Evolutionary conservation across 2,888 invertebrate species (phyloP), one percentile per base, ranked within the genome.

Genomic region (Hirtodrosophila cameraria): DNA sequence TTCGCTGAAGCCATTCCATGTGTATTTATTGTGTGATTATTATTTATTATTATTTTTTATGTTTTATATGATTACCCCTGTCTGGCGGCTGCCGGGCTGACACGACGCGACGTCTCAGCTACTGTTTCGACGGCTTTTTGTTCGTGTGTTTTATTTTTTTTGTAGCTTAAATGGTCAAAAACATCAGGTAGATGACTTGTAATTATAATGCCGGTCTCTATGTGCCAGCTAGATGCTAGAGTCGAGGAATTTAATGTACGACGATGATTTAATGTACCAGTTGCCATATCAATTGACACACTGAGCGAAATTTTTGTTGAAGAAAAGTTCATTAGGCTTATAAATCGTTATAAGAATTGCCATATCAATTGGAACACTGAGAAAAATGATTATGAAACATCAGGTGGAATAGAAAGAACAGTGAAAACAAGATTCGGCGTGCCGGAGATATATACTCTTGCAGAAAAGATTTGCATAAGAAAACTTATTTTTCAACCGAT

Each of bases 101-200:
- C 6, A 6, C n/a, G n/a, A 7, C 8, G n/a, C 8, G 2, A 9
- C 2, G 18, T 18, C 9, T 11, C 12, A 30, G 77, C 84, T 83
- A 63, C 84, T 83, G 77, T 78, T n/a, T 63, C 38, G 59, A 53
- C 39, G 61, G 60, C 52, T 36, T 49, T 52, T 49, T 67, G 58
- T 67, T 57, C 63, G 71, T 67, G 67, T 46, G 58, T 66, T 76
- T 65, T 79, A 53, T 84, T 86, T 86, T 82, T 46, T 61, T 66
- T 76, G 67, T 79, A 53, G 86, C 82, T 86, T 82, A 82, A 82
- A 82, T 86, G 82, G 86, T 82, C 82, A 82, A 82, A 82, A 86
- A 80, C 82, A 82, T 82, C 84, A 71, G 83, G 63, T 83, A 79
- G 86, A 86, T 81, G 80, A 81, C 86, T 81, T 83, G 80, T 79